These are phyloP conservation scores for Drosophila littoralis DNA, from an alignment of 1,140 invertebrate species.

Conservation along the genomic window DNA sequence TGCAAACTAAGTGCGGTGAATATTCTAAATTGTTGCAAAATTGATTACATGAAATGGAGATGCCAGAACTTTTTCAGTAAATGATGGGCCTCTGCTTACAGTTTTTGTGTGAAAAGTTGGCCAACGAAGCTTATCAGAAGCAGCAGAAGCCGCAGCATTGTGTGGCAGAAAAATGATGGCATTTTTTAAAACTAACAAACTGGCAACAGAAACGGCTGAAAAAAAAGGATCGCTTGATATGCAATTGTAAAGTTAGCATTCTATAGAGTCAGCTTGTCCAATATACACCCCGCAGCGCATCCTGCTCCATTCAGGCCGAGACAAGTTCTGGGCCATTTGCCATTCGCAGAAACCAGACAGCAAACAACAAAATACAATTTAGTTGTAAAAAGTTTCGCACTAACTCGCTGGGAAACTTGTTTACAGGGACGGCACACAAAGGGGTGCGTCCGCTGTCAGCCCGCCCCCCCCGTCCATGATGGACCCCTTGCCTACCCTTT, in stretches of 20 bases:
- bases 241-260: constrained; percentile 33
- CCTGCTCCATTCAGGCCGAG: background rate
- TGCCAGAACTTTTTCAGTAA: constrained; percentile 45
- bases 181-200: constrained; percentile 32
- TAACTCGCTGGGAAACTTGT: constrained; percentile 50
- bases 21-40: constrained; percentile 51
- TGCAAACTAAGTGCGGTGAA: constrained; percentile 50
- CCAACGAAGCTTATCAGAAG: constrained; percentile 47
- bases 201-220: constrained; percentile 1
- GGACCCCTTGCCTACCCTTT: background rate
- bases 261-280: constrained; percentile 17
- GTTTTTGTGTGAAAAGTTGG: constrained; percentile 48
- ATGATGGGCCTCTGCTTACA: background rate
- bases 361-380: constrained; percentile 51
- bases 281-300: background rate
- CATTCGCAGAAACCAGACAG: constrained; percentile 45
- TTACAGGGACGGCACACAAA: constrained; percentile 39
- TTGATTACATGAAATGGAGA: constrained; percentile 50
- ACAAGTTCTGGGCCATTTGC: constrained; percentile 51
- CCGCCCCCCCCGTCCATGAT: background rate
- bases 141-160: constrained; percentile 19
- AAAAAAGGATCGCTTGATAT: constrained; percentile 32
- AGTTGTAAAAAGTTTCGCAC: constrained; percentile 60
- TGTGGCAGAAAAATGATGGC: background rate
- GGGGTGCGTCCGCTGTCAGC: constrained; percentile 1